These are phyloP conservation scores for Phyllopteryx taeniolatus DNA, from an alignment of 2,113 vertebrate species.

Conservation along the genomic window DNA sequence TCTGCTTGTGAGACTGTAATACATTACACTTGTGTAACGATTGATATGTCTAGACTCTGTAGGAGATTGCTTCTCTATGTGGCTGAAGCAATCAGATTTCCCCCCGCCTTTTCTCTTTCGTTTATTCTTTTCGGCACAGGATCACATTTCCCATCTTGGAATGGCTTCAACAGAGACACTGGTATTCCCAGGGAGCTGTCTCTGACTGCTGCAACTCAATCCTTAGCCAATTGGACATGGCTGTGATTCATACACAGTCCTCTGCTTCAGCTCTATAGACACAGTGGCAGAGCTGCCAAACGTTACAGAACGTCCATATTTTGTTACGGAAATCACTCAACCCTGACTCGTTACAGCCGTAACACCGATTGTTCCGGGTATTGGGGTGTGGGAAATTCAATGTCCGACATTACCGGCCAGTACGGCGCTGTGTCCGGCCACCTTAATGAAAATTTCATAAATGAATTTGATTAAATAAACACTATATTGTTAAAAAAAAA, in stretches of 20 bases:
- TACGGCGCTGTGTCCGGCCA: too few species aligned
- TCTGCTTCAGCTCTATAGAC: constrained; percentile 48
- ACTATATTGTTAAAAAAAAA: too few species aligned
- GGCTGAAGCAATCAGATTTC: constrained; percentile 69
- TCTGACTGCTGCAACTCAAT: constrained; percentile 75
- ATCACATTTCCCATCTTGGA: constrained; percentile 79
- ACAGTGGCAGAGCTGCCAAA: constrained; percentile 37
- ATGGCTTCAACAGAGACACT: constrained; percentile 77
- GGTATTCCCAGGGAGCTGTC: constrained; percentile 75
- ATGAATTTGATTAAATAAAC: too few species aligned
- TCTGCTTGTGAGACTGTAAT: constrained; percentile 47
- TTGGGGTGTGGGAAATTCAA: too few species aligned
- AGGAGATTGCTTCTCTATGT: constrained; percentile 70
- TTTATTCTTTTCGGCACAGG: constrained; percentile 62
- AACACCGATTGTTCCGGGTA: too few species aligned
- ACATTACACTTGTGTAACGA: constrained; percentile 60
- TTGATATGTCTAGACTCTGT: constrained; percentile 65
- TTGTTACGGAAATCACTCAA: too few species aligned
- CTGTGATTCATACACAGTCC: constrained; percentile 72
- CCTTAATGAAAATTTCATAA: too few species aligned
- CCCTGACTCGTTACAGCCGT: too few species aligned
- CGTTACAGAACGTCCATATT: too few species aligned
- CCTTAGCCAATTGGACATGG: constrained; percentile 72
- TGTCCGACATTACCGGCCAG: too few species aligned
- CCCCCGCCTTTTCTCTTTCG: constrained; percentile 36